These are phyloP conservation scores for Rattus norvegicus DNA, from an alignment of 2,113 vertebrate genomes.

Conservation along the genomic window GRCr8 NC_086027.1:35506501-35507000, in stretches of 20 bases:
- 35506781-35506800: neutral
- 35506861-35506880: neutral
- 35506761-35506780: neutral
- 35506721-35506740: neutral
- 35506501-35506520: neutral
- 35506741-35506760: no score
- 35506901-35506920: neutral
- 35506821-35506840: neutral
- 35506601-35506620: neutral
- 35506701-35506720: neutral
- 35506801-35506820: neutral
- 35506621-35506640: neutral
- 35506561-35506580: neutral
- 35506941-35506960: neutral
- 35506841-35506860: neutral
- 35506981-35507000: neutral
- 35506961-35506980: neutral
- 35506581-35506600: neutral
- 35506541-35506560: neutral
- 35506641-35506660: neutral
- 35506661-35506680: neutral
- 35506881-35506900: neutral
- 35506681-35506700: neutral
- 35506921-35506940: neutral
- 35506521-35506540: neutral